Evolutionary conservation across 2,888 invertebrate genomes (phyloP), one percentile per base, ranked within the genome.

Genomic region (Lydus trimaculatus): DNA sequence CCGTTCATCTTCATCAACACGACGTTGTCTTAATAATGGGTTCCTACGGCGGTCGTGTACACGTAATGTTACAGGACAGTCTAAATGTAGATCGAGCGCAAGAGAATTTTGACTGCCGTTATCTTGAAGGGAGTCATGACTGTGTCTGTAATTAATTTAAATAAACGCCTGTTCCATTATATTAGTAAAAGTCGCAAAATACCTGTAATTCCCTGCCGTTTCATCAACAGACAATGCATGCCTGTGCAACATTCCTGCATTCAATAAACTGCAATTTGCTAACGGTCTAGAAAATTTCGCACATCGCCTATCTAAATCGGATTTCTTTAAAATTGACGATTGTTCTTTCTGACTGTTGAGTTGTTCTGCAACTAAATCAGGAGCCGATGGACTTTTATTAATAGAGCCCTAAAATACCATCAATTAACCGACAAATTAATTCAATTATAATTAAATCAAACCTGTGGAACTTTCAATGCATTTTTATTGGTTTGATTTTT

Each of bases 181-280:
- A 56, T 6, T 39, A 36, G n/a, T 56, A 23, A 7, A 20, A 63
- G 23, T 61, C 25, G 59, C 15, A 52, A n/a, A 17, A 11, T 48
- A 84, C 85, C 84, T 80, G 74, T 83, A 85, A 67, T 81, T 83
- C 43, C 79, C 82, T 2, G 91, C 91, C 0, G 70, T 65, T 84
- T 94, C 94, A 82, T 95, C 95, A 69, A 95, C 93, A 66, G 94
- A 94, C 70, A 94, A 86, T 25, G 95, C 94, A 85, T 95, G 94
- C 83, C 94, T 90, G 65, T 92, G 91, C 61, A 94, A 87, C 36
- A 90, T 84, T 25, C 88, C 87, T 71, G 92, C 91, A 80, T 90
- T 91, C 28, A 91, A 84, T 52, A 90, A 82, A 0, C 88, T 86
- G 72, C 87, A 87, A 1, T 89, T 89, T 0, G 86, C 85, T 64